Conservation (phyloP, 2,113 vertebrate genomes). For the Etheostoma spectabile region DNA sequence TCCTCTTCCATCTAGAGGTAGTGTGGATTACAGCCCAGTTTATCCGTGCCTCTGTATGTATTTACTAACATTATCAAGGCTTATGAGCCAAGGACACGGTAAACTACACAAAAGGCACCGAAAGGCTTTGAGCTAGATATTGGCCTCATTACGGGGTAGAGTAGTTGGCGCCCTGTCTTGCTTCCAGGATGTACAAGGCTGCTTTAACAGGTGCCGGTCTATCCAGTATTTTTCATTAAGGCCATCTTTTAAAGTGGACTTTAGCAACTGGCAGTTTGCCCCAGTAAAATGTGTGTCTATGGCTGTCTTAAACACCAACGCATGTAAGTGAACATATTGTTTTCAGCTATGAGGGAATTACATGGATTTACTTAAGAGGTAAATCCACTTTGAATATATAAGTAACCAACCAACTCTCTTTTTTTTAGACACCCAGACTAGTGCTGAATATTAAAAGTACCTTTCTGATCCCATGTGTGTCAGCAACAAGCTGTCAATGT, state of each 20-base stretch:
- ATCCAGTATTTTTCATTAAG: constrained; percentile 69
- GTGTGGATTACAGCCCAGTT: constrained; percentile 70
- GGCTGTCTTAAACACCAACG: constrained; percentile 25
- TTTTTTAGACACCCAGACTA: background rate
- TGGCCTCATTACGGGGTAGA: constrained; percentile 73
- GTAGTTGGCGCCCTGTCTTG: constrained; percentile 53
- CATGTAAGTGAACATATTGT: constrained; percentile 15
- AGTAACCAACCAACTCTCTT: background rate
- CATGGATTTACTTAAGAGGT: constrained; percentile 40
- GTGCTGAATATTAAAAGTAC: background rate
- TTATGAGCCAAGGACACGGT: constrained; percentile 74
- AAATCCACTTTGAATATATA: constrained; percentile 55
- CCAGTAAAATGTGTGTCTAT: constrained; percentile 18
- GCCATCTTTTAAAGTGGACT: constrained; percentile 62
- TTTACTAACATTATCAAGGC: constrained; percentile 77
- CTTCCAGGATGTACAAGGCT: constrained; percentile 50
- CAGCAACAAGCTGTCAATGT: background rate
- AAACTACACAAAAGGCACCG: constrained; percentile 65
- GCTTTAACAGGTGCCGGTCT: constrained; percentile 70
- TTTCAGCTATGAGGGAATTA: constrained; percentile 10
- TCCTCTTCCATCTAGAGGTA: constrained; percentile 53
- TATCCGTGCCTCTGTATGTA: constrained; percentile 67
- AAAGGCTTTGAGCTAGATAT: constrained; percentile 70
- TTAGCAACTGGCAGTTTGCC: constrained; percentile 57
- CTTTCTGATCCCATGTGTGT: constrained; percentile 3